Base-by-base conservation (phyloP, 2,113 vertebrate genomes). In the Chrysemys picta region DNA sequence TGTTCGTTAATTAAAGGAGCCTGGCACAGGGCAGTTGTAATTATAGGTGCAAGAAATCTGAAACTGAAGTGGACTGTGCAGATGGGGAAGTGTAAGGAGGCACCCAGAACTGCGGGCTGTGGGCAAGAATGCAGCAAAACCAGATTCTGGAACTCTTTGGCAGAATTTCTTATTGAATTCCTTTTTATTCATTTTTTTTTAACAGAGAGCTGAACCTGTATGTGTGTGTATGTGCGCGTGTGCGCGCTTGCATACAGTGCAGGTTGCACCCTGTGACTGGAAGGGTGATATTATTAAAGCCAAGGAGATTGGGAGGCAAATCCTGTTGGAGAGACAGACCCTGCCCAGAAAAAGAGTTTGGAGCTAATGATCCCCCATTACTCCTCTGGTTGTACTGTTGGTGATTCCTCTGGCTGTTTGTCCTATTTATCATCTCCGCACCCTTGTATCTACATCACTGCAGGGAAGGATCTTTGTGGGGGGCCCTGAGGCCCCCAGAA, bases 41-140 rank as follows among this genome's bases (percentile, higher is more conserved):
- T 98, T 98, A 98, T 98, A 98, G 98, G 98, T 98, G 97, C 98
- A 98, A 98, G 98, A 98, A 98, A 98, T 97, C 97, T 98, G 98
- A 98, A 97, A 98, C 97, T 98, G 97, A 98, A 98, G 96, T 98
- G 97, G 96, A 96, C 97, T 96, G 87, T 97, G 97, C 98, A 98
- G 97, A 98, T 98, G 98, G 97, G 97, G 97, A 98, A 97, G 98
- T 95, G 89, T 93, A 97, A 98, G 98, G 98, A 98, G 98, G 97
- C 96, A 97, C 97, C 52, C 29, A 98, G 97, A 97, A 96, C 95
- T 97, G 94, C 96, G 97, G 97, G 96, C 97, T 97, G 95, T 95
- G 95, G 98, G 97, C 96, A 98, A 97, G 98, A 98, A 98, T 98
- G 98, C 96, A 95, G 98, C 95, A 95, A 96, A 98, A 98, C 98